These are phyloP conservation scores for Automeris io DNA, from an alignment of 2,888 invertebrate genomes.

Conservation along the genomic window DNA sequence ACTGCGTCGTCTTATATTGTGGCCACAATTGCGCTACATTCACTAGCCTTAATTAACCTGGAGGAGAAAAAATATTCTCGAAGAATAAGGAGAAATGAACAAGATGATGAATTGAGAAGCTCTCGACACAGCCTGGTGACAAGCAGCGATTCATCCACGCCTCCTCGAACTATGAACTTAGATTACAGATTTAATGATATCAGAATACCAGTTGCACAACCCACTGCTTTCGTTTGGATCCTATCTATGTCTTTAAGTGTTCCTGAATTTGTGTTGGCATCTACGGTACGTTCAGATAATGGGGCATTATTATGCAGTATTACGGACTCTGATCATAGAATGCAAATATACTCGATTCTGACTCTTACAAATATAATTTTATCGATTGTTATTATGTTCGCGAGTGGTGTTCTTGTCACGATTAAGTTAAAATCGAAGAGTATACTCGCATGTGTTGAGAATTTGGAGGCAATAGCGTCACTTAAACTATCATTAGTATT, in stretches of 20 bases:
- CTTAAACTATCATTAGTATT: constrained; percentile 58
- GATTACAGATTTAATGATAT: constrained; percentile 68
- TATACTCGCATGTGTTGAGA: constrained; percentile 26
- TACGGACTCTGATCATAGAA: constrained; percentile 66
- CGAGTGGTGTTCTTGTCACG: constrained; percentile 38
- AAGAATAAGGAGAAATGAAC: constrained; percentile 42
- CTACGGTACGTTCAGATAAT: constrained; percentile 53
- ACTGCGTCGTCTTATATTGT: constrained; percentile 76
- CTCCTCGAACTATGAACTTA: constrained; percentile 70
- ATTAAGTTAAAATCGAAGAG: constrained; percentile 48
- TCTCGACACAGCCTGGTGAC: constrained; percentile 68
- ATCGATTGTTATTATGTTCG: constrained; percentile 48
- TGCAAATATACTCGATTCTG: constrained; percentile 57
- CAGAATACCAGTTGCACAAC: constrained; percentile 67
- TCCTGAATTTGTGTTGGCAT: constrained; percentile 75
- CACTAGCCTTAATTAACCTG: constrained; percentile 72
- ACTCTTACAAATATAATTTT: constrained; percentile 57
- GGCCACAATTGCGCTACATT: constrained; percentile 75
- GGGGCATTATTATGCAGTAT: constrained; percentile 65
- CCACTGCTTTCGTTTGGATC: constrained; percentile 77
- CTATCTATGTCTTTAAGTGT: constrained; percentile 76
- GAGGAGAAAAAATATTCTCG: constrained; percentile 54
- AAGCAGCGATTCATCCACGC: constrained; percentile 63
- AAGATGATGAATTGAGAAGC: constrained; percentile 59
- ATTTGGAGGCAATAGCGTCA: constrained; percentile 41